Evolutionary conservation across 2,113 vertebrate species (phyloP).

Genomic region (Meriones unguiculatus): DNA sequence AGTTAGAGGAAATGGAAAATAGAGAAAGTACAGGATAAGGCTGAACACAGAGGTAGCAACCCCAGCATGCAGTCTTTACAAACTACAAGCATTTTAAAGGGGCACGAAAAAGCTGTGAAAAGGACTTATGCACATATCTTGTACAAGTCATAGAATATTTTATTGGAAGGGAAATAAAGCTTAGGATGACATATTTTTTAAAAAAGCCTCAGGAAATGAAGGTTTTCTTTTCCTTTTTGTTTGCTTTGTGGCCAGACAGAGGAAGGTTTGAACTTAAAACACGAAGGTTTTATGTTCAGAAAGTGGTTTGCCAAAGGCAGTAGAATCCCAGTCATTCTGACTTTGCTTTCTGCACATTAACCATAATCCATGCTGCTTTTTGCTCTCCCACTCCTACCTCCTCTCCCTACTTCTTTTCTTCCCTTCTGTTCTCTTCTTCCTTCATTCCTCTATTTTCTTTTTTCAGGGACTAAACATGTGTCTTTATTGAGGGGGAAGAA

Average conservation of each 20-base stretch:
- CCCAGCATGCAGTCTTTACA: background rate
- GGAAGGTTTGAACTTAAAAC: slow-evolving; percentile 23
- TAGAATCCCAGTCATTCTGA: too few species aligned
- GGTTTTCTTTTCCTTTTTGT: background rate
- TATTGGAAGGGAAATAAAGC: background rate
- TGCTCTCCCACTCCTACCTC: background rate
- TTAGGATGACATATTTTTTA: background rate
- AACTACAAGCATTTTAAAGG: background rate
- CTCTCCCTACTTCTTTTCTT: background rate
- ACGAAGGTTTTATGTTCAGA: background rate
- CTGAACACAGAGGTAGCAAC: background rate
- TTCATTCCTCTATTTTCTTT: accelerated
- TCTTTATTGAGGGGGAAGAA: background rate
- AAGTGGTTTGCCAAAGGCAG: background rate
- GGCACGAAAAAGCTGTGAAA: background rate
- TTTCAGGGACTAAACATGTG: background rate
- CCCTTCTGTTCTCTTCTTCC: background rate
- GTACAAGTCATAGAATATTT: background rate
- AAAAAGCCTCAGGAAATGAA: background rate
- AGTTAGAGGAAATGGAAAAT: background rate
- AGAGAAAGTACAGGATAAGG: background rate
- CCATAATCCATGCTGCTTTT: background rate
- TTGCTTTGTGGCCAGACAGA: background rate
- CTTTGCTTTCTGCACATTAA: background rate
- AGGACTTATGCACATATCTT: background rate